Evolutionary conservation across 2,113 vertebrate species (phyloP).

Genomic region (Sminthopsis crassicaudata): DNA sequence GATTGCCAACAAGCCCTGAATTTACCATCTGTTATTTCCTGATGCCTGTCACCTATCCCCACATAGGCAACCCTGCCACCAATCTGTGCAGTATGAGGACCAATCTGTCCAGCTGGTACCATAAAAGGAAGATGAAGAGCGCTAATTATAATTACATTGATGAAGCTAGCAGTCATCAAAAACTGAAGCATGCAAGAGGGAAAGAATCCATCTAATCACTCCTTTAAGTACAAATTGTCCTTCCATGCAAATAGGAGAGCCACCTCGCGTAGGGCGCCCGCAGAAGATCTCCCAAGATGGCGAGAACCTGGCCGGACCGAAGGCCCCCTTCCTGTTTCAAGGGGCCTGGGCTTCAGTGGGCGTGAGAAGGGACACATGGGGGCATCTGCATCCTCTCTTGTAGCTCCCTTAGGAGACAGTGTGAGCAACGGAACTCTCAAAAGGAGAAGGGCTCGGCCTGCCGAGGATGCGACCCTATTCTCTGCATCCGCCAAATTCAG

Average conservation of each 20-base stretch:
- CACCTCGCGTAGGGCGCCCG: conserved; percentile 70
- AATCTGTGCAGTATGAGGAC: conserved; percentile 88
- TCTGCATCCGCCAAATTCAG: neutral
- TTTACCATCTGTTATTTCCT: conserved; percentile 97
- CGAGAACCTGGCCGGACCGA: conserved; percentile 68
- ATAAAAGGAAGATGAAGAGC: conserved; percentile 87
- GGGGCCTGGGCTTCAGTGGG: neutral
- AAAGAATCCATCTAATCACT: conserved; percentile 81
- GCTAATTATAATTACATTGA: conserved; percentile 92
- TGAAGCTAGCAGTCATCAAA: conserved; percentile 89
- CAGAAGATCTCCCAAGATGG: conserved; percentile 63
- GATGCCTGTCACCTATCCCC: conserved; percentile 94
- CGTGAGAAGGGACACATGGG: neutral
- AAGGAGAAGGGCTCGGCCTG: neutral
- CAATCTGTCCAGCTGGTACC: conserved; percentile 92
- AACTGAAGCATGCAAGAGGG: conserved; percentile 82
- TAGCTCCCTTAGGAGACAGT: neutral
- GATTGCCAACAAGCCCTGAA: conserved; percentile 98
- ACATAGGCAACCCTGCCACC: conserved; percentile 86
- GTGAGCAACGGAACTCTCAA: conserved; percentile 2
- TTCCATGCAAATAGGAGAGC: conserved; percentile 82
- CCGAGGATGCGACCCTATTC: neutral
- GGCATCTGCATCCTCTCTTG: conserved; percentile 1
- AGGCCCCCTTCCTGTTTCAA: conserved; percentile 42
- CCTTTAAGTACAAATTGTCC: conserved; percentile 82